Conservation (phyloP, 2,888 invertebrate species). For the Dicyrtomina minuta region DNA sequence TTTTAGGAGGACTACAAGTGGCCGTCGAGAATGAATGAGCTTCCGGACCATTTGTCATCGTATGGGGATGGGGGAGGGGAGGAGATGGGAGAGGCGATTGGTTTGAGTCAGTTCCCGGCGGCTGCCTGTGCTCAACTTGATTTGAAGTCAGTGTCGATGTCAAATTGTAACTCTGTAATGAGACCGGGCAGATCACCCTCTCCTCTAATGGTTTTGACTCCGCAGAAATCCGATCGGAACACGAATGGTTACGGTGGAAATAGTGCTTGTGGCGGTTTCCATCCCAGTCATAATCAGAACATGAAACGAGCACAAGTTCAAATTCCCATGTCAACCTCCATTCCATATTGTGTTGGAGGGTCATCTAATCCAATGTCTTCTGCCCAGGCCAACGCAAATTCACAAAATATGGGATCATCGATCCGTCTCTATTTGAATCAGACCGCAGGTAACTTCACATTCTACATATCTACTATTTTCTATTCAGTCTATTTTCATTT, state of each 20-base stretch:
- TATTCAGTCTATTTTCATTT: not conserved
- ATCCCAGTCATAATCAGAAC: conserved; percentile 9
- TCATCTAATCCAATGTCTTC: conserved; percentile 24
- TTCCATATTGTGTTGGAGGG: conserved; percentile 50
- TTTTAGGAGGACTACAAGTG: conserved; percentile 52
- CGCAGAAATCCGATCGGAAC: conserved; percentile 38
- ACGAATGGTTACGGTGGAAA: not conserved
- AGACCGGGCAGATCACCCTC: conserved; percentile 48
- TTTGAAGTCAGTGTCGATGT: conserved; percentile 30
- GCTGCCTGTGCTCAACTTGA: conserved; percentile 39
- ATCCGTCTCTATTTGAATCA: conserved; percentile 53
- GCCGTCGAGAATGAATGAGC: conserved; percentile 47
- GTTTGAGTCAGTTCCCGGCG: conserved; percentile 50
- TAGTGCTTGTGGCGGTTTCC: conserved; percentile 12
- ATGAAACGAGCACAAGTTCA: conserved; percentile 31
- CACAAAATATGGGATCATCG: conserved; percentile 35
- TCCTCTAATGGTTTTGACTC: conserved; percentile 47
- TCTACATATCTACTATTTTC: not conserved
- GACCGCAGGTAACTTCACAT: conserved; percentile 42
- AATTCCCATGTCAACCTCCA: conserved; percentile 43
- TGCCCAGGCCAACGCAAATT: conserved; percentile 33
- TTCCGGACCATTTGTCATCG: conserved; percentile 44
- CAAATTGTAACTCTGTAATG: conserved; percentile 47
- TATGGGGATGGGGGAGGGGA: conserved; percentile 35
- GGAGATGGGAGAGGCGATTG: conserved; percentile 45